Conservation (phyloP, 2,888 invertebrate genomes). For the Nomada hirtipes region DNA sequence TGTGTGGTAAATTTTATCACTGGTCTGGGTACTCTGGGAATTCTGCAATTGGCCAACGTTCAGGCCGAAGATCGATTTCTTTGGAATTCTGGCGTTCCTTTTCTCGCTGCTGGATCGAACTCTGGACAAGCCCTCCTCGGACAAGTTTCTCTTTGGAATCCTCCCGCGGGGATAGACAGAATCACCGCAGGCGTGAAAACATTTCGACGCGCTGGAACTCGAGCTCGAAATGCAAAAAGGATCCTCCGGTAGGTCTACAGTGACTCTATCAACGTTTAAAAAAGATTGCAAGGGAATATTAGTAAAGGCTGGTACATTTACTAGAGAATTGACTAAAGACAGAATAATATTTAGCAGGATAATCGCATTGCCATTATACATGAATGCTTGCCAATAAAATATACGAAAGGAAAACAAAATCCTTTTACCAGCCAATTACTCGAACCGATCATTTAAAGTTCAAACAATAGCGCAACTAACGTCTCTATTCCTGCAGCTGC, state of each 20-base stretch:
- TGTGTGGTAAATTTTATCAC: slow-evolving; percentile 44
- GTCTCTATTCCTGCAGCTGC: slow-evolving; percentile 34
- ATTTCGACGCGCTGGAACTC: slow-evolving; percentile 7
- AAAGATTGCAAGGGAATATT: not conserved
- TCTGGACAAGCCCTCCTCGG: slow-evolving; percentile 33
- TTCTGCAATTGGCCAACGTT: slow-evolving; percentile 44
- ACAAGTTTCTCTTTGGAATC: slow-evolving; percentile 28
- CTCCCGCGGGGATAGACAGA: not conserved
- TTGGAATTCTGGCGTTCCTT: slow-evolving; percentile 7
- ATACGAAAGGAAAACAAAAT: not conserved
- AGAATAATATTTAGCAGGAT: not conserved
- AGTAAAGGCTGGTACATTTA: too few relatives aligned
- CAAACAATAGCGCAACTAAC: slow-evolving; percentile 43
- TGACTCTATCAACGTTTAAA: slow-evolving; percentile 20
- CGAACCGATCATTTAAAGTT: not conserved
- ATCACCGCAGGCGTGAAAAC: slow-evolving; percentile 49
- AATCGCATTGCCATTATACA: not conserved
- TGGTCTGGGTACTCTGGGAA: slow-evolving; percentile 70
- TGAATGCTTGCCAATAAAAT: too few relatives aligned
- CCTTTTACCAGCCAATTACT: not conserved
- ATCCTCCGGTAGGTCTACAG: slow-evolving; percentile 34
- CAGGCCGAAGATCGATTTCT: slow-evolving; percentile 39
- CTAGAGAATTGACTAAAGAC: too few relatives aligned
- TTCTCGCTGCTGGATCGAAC: not conserved
- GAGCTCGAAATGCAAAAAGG: slow-evolving; percentile 9